A percentile compares a stretch with the other conserved stretches of the same genome.
These are phyloP conservation scores for Chironomus tepperi DNA, from an alignment of 1,140 invertebrate species.

Conservation along the genomic window DNA sequence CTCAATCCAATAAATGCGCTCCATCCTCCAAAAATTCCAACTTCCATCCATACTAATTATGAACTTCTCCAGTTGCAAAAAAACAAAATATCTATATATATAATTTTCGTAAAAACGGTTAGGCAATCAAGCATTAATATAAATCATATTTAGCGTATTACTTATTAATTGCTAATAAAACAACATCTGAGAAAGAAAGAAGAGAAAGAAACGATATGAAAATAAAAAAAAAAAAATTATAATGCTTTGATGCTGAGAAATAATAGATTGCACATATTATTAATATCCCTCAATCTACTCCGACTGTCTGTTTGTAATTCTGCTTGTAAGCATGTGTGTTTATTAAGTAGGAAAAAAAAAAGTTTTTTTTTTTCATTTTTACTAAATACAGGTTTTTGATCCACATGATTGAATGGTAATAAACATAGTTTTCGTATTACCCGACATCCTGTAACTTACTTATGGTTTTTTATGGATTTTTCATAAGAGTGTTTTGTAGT, in stretches of 20 bases:
- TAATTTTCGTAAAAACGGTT: conserved; percentile 15
- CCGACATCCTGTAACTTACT: background rate
- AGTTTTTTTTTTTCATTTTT: background rate
- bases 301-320: background rate
- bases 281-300: background rate
- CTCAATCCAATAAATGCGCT: too few species aligned
- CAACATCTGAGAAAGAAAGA: background rate
- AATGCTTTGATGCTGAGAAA: background rate
- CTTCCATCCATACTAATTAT: background rate
- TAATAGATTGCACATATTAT: conserved; percentile 9
- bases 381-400: background rate
- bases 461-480: background rate
- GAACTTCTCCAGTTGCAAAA: background rate
- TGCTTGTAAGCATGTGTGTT: too few species aligned
- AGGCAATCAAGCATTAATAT: conserved; percentile 23
- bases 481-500: background rate
- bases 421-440: background rate
- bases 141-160: conserved; percentile 21
- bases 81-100: background rate
- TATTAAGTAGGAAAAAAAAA: background rate
- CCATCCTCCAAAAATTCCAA: background rate
- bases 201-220: background rate
- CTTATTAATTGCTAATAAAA: conserved; percentile 22
- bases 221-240: too few species aligned
- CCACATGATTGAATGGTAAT: background rate